Base-by-base conservation (phyloP, 1,140 invertebrate species). In the Philaenus spumarius region DNA sequence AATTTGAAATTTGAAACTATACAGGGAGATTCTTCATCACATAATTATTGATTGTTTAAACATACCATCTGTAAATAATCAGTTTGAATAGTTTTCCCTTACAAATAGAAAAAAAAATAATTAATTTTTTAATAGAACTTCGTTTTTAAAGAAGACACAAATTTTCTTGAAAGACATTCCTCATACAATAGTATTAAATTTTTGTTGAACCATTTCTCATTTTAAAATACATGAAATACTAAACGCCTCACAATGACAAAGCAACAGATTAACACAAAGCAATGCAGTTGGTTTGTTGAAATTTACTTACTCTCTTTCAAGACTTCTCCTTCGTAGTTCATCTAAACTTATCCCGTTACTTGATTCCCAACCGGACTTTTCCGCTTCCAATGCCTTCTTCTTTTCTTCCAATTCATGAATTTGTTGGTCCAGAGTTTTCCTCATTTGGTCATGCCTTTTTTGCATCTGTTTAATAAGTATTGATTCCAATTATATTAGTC, bases 361-460 rank as follows among this genome's bases (percentile, higher is more conserved):
- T 60, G 90, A 85, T 74, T 97, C 93, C 93, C 93, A 97, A 26
- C 82, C 74, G 61, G 83, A 75, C 68, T 87, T 92, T 70, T 98
- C 95, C n/a, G 82, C 77, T 64, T 93, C 89, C 66, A 95, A 92
- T 17, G 83, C 82, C 62, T 85, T 81, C 69, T 89, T 80, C 64
- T 91, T 90, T 63, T 97, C 94, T 62, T 97, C 92, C 62, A 97
- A 71, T 71, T 97, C 94, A 50, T 87, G 84, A 59, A 90, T 83
- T 74, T 97, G 92, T 65, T 90, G 84, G 72, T 95, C 90, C 40
- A 95, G 76, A 58, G 84, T 75, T 63, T 81, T 81, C 34, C 79
- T 76, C 79, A 86, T 83, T 72, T 84, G 82, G 62, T 86, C 82
- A 63, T 86, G 80, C 55, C 85, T 76, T 68, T 80, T 75, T 73